Conservation (phyloP, 2,113 vertebrate species). For the Aepyceros melampus region DNA sequence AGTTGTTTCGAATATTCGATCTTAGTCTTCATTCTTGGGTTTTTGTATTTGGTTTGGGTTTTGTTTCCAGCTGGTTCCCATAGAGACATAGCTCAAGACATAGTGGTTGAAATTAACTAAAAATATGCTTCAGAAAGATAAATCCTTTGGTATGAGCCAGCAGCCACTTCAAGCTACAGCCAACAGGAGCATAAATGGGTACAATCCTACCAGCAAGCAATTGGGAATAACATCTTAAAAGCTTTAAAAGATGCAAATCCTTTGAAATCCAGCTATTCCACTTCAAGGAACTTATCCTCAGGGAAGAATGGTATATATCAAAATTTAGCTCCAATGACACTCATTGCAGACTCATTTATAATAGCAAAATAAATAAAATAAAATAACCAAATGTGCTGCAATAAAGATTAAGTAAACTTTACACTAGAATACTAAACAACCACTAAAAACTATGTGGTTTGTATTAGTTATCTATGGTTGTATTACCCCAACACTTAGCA, state of each 20-base stretch:
- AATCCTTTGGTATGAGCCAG: not conserved
- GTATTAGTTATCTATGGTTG: not conserved
- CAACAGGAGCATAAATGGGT: not conserved
- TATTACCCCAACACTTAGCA: not conserved
- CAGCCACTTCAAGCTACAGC: not conserved
- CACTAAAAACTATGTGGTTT: not conserved
- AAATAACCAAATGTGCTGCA: not conserved
- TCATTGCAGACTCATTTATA: not conserved
- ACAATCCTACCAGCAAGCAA: not conserved
- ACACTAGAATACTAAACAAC: not conserved
- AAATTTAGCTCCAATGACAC: not conserved
- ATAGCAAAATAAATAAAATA: slow-evolving; percentile 31
- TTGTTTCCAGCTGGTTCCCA: slow-evolving; percentile 34
- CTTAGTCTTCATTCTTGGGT: not conserved
- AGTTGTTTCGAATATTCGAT: slow-evolving; percentile 27
- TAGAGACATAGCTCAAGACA: not conserved
- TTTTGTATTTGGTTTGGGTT: not conserved
- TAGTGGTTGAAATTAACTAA: slow-evolving; percentile 14
- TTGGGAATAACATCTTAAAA: not conserved
- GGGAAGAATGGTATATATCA: not conserved
- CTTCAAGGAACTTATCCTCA: not conserved
- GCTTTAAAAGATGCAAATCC: not conserved
- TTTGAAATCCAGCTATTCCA: slow-evolving; percentile 22
- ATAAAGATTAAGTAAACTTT: not conserved
- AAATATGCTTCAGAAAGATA: not conserved